Evolutionary conservation across 2,113 vertebrate species (phyloP).

Genomic region (Clarias gariepinus): DNA sequence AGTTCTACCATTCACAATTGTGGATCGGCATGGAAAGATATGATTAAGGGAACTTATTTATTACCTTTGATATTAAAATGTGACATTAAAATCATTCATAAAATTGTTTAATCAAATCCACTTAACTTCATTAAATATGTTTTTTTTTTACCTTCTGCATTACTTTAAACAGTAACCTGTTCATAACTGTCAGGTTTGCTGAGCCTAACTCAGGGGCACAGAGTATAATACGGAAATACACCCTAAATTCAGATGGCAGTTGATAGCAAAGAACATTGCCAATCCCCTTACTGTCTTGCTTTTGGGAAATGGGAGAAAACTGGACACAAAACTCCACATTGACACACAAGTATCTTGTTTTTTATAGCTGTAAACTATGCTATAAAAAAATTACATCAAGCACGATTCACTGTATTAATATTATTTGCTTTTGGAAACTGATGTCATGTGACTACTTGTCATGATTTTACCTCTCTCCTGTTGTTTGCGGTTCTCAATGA

Average conservation of each 20-base stretch:
- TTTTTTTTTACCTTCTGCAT: background rate
- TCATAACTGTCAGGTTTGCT: background rate
- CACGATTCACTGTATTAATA: background rate
- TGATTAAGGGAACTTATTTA: background rate
- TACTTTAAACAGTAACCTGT: background rate
- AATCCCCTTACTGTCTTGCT: background rate
- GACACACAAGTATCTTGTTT: background rate
- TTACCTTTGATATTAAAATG: background rate
- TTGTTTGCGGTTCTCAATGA: conserved; percentile 98
- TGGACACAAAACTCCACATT: background rate
- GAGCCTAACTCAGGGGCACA: background rate
- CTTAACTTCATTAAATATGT: background rate
- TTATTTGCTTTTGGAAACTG: background rate
- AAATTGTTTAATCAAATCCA: background rate
- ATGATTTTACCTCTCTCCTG: conserved; percentile 88
- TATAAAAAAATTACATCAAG: background rate
- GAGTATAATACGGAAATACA: background rate
- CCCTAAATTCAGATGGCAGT: background rate
- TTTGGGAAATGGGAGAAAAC: background rate
- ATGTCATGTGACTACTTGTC: background rate
- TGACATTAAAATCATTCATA: too few relatives aligned
- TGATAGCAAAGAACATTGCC: background rate
- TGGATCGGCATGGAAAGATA: background rate
- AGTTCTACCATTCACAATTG: background rate
- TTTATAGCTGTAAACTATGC: background rate